Conservation (phyloP, 2,797 vertebrate genomes). For the Rachycentron canadum region DNA sequence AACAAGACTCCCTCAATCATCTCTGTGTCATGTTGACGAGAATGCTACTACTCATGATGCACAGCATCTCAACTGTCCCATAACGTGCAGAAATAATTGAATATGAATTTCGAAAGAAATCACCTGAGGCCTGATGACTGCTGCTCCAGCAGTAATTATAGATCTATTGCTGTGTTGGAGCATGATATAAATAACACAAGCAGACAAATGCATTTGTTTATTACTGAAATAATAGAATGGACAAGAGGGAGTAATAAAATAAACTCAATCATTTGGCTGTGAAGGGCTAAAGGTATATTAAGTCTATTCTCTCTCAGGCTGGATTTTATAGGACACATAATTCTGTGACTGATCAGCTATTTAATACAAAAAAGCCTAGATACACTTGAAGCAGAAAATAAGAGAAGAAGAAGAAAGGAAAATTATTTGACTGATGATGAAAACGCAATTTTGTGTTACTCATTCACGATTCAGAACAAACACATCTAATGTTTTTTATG, state of each 20-base stretch:
- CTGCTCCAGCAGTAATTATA: background rate
- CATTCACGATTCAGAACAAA: constrained; percentile 5
- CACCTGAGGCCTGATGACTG: background rate
- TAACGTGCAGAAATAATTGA: constrained; percentile 11
- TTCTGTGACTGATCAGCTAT: background rate
- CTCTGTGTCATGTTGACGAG: background rate
- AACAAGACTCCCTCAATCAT: background rate
- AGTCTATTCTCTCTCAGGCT: background rate
- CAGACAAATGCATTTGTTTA: background rate
- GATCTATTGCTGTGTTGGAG: background rate
- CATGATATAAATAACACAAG: background rate
- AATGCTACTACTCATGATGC: background rate
- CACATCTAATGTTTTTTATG: background rate
- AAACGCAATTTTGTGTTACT: background rate
- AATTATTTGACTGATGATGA: background rate
- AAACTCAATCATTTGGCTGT: background rate
- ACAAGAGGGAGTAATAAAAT: background rate
- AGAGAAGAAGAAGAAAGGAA: background rate
- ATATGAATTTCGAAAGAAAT: background rate
- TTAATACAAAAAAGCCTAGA: constrained; percentile 2
- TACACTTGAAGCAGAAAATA: background rate
- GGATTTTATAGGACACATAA: constrained; percentile 14
- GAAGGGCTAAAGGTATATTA: constrained; percentile 8
- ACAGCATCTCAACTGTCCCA: background rate
- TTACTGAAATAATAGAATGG: constrained; percentile 1